A percentile compares a stretch with the other conserved stretches of the same genome.
phyloP scores from a whole-genome alignment of 2,888 invertebrate species.

The Agrochola macilenta region DNA sequence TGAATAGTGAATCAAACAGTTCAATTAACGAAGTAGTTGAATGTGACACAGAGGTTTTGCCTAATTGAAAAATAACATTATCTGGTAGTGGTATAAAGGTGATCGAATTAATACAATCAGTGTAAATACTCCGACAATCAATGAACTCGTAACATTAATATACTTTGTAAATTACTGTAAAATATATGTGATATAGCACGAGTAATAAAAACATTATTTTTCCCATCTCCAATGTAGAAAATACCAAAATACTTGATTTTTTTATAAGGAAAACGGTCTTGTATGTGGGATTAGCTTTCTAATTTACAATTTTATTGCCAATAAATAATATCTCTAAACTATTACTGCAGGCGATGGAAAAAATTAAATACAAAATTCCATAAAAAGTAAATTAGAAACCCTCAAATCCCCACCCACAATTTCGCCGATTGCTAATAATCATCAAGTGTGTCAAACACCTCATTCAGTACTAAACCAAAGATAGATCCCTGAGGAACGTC shows the following conservation, averaged over 20 bases:
- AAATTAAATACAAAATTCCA: background rate
- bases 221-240: background rate
- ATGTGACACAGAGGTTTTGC: constrained; percentile 67
- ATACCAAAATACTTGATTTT: background rate
- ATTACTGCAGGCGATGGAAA: background rate
- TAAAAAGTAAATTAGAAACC: background rate
- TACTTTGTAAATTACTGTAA: constrained; percentile 15
- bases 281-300: constrained; percentile 25
- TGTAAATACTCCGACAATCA: constrained; percentile 21
- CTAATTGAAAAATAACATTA: constrained; percentile 45
- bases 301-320: constrained; percentile 14
- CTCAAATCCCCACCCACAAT: constrained; percentile 5
- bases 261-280: background rate
- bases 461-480: constrained; percentile 39
- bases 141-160: constrained; percentile 2
- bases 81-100: constrained; percentile 24
- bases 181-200: constrained; percentile 2
- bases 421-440: background rate
- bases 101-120: constrained; percentile 34
- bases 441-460: constrained; percentile 16
- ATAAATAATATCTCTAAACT: background rate
- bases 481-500: constrained; percentile 17
- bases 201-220: background rate
- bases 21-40: constrained; percentile 59
- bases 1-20: constrained; percentile 9